These are phyloP conservation scores for Crossoptilon crossoptilon DNA, from an alignment of 2,797 vertebrate species.

Conservation along the genomic window DNA sequence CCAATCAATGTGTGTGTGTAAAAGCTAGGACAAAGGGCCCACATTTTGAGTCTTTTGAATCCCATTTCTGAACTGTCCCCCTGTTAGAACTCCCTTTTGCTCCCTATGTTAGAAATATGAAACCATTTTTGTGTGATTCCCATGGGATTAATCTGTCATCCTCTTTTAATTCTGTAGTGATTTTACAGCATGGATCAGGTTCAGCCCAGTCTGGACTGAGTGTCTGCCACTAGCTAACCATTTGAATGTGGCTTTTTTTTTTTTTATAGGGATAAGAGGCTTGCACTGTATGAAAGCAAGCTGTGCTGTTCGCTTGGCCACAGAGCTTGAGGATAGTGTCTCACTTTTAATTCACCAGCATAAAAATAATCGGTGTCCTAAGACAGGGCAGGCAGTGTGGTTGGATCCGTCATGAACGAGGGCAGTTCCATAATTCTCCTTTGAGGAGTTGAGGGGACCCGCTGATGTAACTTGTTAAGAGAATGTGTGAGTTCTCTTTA, in stretches of 20 bases:
- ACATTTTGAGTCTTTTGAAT: not conserved
- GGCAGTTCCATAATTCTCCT: not conserved
- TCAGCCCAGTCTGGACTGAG: not conserved
- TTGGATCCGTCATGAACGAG: not conserved
- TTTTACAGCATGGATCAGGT: not conserved
- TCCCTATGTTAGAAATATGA: not conserved
- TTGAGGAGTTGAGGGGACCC: not conserved
- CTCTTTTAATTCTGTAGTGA: not conserved
- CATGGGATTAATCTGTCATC: not conserved
- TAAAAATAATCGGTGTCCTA: constrained; percentile 7
- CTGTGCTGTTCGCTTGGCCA: not conserved
- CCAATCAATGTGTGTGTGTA: not conserved
- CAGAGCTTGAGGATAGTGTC: not conserved
- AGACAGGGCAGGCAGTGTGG: not conserved
- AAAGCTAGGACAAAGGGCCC: not conserved
- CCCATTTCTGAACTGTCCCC: not conserved
- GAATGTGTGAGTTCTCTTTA: not conserved
- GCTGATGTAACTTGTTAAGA: not conserved
- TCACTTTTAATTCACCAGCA: not conserved
- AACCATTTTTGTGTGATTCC: not conserved
- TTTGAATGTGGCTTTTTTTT: not conserved
- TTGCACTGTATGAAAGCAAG: not conserved
- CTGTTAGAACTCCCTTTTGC: not conserved
- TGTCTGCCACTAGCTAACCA: not conserved
- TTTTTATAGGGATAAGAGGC: not conserved